Percentiles rank a stretch among this genome's conserved stretches.
Conservation (phyloP, 2,797 vertebrate species). For the Enteromius anoplus region DNA sequence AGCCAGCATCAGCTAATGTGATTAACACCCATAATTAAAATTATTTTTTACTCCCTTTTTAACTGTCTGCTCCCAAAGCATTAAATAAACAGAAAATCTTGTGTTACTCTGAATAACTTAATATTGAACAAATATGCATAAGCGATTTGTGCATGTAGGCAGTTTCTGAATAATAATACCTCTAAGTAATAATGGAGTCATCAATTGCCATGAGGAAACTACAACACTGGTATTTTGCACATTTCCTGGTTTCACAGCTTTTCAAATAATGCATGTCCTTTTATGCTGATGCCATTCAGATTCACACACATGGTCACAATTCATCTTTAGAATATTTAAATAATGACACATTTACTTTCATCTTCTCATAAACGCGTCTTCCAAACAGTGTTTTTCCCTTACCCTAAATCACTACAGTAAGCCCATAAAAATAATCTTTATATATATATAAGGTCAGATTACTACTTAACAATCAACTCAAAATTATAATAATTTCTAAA, state of each 20-base stretch:
- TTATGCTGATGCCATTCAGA: background rate
- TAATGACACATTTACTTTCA: background rate
- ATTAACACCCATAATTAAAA: slow-evolving; percentile 60
- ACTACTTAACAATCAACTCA: background rate
- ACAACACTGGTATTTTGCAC: background rate
- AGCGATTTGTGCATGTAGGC: slow-evolving; percentile 28
- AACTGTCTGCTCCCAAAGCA: slow-evolving; percentile 33
- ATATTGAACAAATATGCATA: slow-evolving; percentile 35
- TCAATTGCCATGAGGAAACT: slow-evolving; percentile 21
- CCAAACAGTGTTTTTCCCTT: background rate
- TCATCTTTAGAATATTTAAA: background rate
- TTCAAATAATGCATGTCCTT: background rate
- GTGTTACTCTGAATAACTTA: slow-evolving; percentile 51
- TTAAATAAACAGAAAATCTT: slow-evolving; percentile 43
- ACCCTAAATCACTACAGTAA: background rate
- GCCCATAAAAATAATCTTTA: background rate
- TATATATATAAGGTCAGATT: background rate
- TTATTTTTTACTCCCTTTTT: slow-evolving; percentile 51
- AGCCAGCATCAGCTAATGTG: slow-evolving; percentile 54
- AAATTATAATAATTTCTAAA: background rate
- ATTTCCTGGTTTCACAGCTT: background rate
- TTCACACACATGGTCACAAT: slow-evolving; percentile 1
- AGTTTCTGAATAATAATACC: slow-evolving; percentile 24
- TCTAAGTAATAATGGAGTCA: slow-evolving; percentile 33
- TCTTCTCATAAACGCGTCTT: background rate